Evolutionary conservation across 2,797 vertebrate genomes (phyloP), one percentile per base, ranked within the genome.

Genomic region (Xenops minutus): DNA sequence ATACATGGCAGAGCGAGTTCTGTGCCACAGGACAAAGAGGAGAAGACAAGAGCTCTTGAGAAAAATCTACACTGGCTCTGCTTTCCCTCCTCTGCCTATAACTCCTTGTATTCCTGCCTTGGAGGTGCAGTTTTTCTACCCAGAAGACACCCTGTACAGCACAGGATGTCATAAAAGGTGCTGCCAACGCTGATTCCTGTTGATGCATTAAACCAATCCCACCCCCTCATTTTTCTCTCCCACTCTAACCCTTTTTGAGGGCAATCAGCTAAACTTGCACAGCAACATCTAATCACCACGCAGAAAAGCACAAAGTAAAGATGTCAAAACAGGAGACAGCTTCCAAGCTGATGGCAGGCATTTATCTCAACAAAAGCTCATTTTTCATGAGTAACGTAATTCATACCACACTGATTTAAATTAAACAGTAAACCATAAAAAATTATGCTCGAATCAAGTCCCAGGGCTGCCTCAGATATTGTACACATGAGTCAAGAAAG

Each of bases 341-440:
- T 67, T 84, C 81, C 11, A 24, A 88, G 92, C 71, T 41, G 84
- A 94, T 27, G 41, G 74, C 59, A 58, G 41, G 77, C 63, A 10
- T 73, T 91, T 89, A 91, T 93, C 95, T 91, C 92, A 84, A 82
- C 92, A 80, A 95, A 94, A 71, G 79, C 91, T 95, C 93, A 16
- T 93, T 94, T 93, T 90, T 87, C 86, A 62, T 48, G 12, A 16
- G n/a, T 48, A 78, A 77, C 6, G 48, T 84, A 51, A 92, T 77
- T 75, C 71, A 66, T 24, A 63, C 63, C 37, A 36, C 84, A 15
- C 37, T 24, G 37, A 63, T 34, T 76, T 73, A n/a, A 91, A 88
- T 71, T 73, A 66, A 73, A 58, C 15, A 62, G 80, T 24, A 72
- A 84, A 67, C 56, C 18, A 9, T 78, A 62, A 55, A 86, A 92